Evolutionary conservation across 64 coral and sea anemone genomes (phyloP).

Genomic region (Pocillopora damicornis): DNA sequence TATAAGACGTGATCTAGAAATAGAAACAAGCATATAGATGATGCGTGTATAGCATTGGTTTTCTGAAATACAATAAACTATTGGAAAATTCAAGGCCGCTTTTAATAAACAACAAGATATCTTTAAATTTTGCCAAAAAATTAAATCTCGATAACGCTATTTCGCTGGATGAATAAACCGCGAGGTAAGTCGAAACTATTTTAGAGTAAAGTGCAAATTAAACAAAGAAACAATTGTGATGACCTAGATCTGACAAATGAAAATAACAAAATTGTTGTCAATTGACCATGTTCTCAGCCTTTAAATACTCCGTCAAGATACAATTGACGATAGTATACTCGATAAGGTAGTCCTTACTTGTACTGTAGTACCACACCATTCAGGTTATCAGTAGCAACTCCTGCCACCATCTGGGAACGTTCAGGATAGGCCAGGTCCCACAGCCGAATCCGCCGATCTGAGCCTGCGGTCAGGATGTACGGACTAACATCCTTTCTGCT

Average conservation of each 20-base stretch:
- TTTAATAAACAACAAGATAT: too few species aligned
- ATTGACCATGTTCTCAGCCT: too few species aligned
- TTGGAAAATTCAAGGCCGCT: too few species aligned
- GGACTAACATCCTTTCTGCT: slow-evolving; percentile 81
- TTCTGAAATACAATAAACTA: not conserved
- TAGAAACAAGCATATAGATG: not conserved
- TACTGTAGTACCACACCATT: slow-evolving; percentile 87
- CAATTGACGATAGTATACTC: not conserved
- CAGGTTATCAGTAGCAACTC: slow-evolving; percentile 89
- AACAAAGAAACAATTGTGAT: too few species aligned
- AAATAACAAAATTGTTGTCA: too few species aligned
- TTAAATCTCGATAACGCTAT: too few species aligned
- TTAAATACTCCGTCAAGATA: not conserved
- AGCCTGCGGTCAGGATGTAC: slow-evolving; percentile 93
- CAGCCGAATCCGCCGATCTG: slow-evolving; percentile 85
- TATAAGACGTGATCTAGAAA: slow-evolving; percentile 80
- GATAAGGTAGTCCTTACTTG: slow-evolving; percentile 49
- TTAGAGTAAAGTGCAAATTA: too few species aligned
- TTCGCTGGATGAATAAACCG: too few species aligned
- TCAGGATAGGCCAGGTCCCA: slow-evolving; percentile 95
- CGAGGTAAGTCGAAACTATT: too few species aligned
- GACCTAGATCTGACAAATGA: too few species aligned
- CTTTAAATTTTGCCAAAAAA: too few species aligned
- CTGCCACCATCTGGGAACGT: slow-evolving; percentile 86
- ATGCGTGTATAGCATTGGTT: not conserved